These are phyloP conservation scores for Manis pentadactyla DNA, from an alignment of 2,797 vertebrate genomes.

Conservation along the genomic window DNA sequence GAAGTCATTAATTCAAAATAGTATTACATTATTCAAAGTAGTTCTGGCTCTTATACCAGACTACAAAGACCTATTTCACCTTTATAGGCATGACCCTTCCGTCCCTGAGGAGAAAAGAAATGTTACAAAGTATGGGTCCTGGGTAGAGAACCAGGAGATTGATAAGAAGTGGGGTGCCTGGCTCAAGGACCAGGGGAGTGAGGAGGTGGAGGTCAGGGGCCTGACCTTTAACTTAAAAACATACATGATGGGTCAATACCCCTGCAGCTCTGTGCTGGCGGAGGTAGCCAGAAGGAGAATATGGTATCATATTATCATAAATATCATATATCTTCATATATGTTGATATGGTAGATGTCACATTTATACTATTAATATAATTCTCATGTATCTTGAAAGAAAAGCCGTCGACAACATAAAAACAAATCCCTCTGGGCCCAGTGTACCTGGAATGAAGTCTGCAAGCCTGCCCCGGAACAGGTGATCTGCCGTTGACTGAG, in stretches of 20 bases:
- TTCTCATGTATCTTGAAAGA: not conserved
- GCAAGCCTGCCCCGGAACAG: not conserved
- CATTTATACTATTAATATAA: not conserved
- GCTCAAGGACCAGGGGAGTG: not conserved
- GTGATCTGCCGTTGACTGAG: not conserved
- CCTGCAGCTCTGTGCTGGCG: not conserved
- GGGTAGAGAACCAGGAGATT: not conserved
- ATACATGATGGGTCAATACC: not conserved
- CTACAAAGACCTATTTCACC: not conserved
- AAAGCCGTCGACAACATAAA: not conserved
- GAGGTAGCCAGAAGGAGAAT: not conserved
- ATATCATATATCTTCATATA: not conserved
- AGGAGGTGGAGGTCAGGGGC: not conserved
- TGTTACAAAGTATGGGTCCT: not conserved
- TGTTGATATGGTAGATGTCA: not conserved
- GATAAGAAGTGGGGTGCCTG: not conserved
- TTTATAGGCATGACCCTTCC: not conserved
- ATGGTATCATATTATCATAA: not conserved
- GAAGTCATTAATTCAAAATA: constrained; percentile 32
- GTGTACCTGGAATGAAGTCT: not conserved
- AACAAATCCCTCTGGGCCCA: not conserved
- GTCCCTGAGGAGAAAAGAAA: not conserved
- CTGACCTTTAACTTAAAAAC: not conserved
- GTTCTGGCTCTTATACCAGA: not conserved
- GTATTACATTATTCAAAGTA: constrained; percentile 45